Base-by-base conservation (phyloP, 2,113 vertebrate genomes). In the Phasianus colchicus region DNA sequence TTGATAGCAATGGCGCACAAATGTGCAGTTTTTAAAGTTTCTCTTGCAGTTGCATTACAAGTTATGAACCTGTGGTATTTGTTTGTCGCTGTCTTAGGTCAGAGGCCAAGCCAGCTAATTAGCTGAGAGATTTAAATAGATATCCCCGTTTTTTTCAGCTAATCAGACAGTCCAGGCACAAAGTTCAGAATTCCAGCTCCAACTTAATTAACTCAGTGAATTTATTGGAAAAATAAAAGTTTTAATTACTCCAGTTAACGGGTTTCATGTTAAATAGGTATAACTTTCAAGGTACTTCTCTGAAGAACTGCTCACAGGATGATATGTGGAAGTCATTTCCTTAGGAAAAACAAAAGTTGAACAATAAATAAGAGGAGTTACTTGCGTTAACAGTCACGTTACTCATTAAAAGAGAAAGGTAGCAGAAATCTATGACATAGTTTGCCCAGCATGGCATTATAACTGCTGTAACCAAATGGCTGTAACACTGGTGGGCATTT, bases 301-400 rank as follows among this genome's bases (percentile, higher is more conserved):
- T 98, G 98, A 99, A 99, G 98, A 99, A 98, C 98, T 98, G 97
- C 98, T 97, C 97, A 97, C 70, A 98, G 97, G 98, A 97, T 98
- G 96, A 95, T 93, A 97, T 82, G 88, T 97, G 98, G 98, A 98
- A 98, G 98, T 98, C 92, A 98, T 98, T 98, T 97, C 97, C 96
- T 98, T 97, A 97, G 96, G 96, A 97, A 97, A 97, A 98, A 96
- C 92, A 95, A 80, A 96, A 96, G 85, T 76, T 98, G 98, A 98
- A 98, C 99, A 99, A 99, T 99, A 99, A 99, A 99, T 99, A 99
- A 99, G 98, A 98, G 97, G 97, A 98, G 98, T 98, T 99, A 99
- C 98, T 99, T 98, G 98, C 97, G 98, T 99, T 99, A 99, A 99
- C 98, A 98, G 98, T 99, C 99, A 98, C 94, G 98, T 99, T 99